These are phyloP conservation scores for Romanogobio albipinnatus DNA, from an alignment of 2,113 vertebrate species.

Conservation along the genomic window DNA sequence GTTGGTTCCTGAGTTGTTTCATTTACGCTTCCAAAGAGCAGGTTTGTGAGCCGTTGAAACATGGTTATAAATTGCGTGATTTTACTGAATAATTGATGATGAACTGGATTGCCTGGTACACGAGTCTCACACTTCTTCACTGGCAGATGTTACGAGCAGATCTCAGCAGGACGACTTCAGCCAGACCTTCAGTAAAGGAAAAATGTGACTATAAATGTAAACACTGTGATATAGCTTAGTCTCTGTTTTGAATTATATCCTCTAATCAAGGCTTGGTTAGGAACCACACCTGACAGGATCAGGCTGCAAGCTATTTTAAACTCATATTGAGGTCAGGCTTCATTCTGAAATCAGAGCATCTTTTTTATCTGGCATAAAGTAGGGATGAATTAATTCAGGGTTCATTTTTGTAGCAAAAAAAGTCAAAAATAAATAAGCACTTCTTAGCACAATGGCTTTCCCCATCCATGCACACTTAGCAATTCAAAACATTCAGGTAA, in stretches of 20 bases:
- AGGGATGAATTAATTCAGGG: too few relatives aligned
- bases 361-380: background rate
- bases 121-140: background rate
- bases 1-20: slow-evolving; percentile 64
- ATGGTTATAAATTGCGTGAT: slow-evolving; percentile 66
- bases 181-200: slow-evolving; percentile 1
- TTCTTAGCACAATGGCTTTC: background rate
- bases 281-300: background rate
- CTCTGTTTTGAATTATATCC: background rate
- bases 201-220: background rate
- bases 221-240: background rate
- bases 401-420: too few relatives aligned
- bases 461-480: background rate
- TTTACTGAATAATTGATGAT: background rate
- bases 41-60: slow-evolving; percentile 86
- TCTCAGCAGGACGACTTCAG: background rate
- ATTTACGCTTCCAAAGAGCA: slow-evolving; percentile 84
- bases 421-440: background rate
- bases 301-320: slow-evolving; percentile 13
- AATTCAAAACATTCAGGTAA: background rate
- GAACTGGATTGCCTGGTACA: background rate
- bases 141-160: background rate
- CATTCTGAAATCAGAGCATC: background rate
- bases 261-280: background rate
- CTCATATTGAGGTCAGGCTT: slow-evolving; percentile 37